Evolutionary conservation across 2,113 vertebrate species (phyloP), one percentile per base, ranked within the genome.

Genomic region (Meriones unguiculatus): DNA sequence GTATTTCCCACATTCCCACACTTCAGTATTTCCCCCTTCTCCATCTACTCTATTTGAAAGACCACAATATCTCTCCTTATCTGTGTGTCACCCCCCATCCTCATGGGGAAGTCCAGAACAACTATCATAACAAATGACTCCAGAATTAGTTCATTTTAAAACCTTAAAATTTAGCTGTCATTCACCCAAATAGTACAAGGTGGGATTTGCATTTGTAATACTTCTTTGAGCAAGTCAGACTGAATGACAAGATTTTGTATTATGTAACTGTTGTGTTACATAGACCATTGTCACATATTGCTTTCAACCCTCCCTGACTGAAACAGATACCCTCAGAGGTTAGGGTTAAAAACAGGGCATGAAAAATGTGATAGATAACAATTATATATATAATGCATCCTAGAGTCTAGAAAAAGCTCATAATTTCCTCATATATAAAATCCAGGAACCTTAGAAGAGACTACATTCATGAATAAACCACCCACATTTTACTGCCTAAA

Each of bases 401-500:
- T 93, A 38, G 14, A 17, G 84, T 90, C 32, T 78, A 0, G 22
- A 84, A 7, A 64, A 85, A 97, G 18, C 22, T 2, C 38, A 75
- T 89, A 13, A 38, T 69, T 9, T 73, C 87, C 28, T 54, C 38
- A 35, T 69, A 92, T 22, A 82, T 87, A 78, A 77, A 91, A 77
- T 4, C 4, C 25, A 28, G n/a, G 18, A 89, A 76, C 0, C 15
- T 87, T 86, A 92, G 67, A 64, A 86, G 86, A 81, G 54, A 87
- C 35, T 20, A 67, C n/a, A 90, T 52, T 90, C 32, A 13, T 52
- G 62, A 81, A 20, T 38, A 90, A 95, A 81, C 38, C 87, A 77
- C 52, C 76, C 57, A 52, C 80, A 6, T 93, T 96, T 38, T 50
- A 64, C 95, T 94, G 25, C 5, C 41, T 94, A 25, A 90, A 97